These are phyloP conservation scores for Aporophyla lueneburgensis DNA, from an alignment of 2,888 invertebrate species.

Conservation along the genomic window DNA sequence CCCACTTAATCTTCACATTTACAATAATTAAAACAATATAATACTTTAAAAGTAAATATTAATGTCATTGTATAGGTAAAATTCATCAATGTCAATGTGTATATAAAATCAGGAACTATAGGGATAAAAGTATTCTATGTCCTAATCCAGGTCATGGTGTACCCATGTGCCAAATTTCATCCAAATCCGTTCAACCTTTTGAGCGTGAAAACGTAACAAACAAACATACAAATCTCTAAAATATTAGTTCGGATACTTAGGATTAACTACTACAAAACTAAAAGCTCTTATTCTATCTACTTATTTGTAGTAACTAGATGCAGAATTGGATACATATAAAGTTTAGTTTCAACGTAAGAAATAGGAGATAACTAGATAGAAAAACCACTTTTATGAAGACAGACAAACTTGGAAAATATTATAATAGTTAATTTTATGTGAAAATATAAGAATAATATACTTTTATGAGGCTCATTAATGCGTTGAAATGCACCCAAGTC, in stretches of 20 bases:
- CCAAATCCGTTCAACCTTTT: no score
- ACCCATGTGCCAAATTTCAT: no score
- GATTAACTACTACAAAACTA: not conserved
- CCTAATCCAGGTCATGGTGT: no score
- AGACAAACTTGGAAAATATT: slow-evolving; percentile 28
- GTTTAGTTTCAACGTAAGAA: slow-evolving; percentile 17
- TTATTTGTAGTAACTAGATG: not conserved
- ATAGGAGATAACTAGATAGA: slow-evolving; percentile 9
- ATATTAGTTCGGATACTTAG: not conserved
- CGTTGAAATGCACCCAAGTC: slow-evolving; percentile 37
- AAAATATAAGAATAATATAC: slow-evolving; percentile 40
- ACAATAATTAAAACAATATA: no score
- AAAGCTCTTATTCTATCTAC: not conserved
- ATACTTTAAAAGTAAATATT: no score
- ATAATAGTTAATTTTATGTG: slow-evolving; percentile 29
- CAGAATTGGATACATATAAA: not conserved
- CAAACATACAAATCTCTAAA: no score
- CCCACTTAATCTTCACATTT: no score
- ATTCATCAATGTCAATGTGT: no score
- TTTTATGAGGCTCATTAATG: slow-evolving; percentile 45
- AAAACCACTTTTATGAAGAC: slow-evolving; percentile 17
- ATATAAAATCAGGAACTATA: no score
- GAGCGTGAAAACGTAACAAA: no score
- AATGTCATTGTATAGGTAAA: no score
- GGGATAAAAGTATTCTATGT: no score